A percentile compares a stretch with the other conserved stretches of the same genome.
phyloP scores from a whole-genome alignment of 1,140 invertebrate genomes.

The Macrobrachium nipponense region DNA sequence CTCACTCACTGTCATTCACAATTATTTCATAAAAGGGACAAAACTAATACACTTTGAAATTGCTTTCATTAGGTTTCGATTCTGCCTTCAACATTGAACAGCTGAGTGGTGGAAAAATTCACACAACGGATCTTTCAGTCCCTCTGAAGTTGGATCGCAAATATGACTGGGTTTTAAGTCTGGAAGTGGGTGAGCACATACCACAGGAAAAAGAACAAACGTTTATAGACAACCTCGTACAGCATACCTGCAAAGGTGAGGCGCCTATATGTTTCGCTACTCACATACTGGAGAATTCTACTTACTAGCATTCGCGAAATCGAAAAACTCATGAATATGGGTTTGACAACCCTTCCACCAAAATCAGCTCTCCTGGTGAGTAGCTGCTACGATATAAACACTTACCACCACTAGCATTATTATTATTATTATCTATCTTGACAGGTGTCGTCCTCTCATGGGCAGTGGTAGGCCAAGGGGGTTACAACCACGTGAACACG shows the following conservation, averaged over 20 bases:
- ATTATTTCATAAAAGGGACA: background rate
- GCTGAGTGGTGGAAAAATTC: background rate
- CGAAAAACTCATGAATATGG: no score
- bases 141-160: background rate
- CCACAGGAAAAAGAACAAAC: background rate
- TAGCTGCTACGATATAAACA: background rate
- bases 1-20: background rate
- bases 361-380: background rate
- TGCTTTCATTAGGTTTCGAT: background rate
- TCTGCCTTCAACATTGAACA: conserved; percentile 9
- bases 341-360: no score
- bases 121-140: background rate
- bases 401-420: no score
- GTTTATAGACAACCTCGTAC: background rate
- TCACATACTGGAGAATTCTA: no score
- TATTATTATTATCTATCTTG: background rate
- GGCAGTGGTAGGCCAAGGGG: conserved; percentile 43
- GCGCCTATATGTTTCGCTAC: background rate
- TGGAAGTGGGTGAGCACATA: conserved; percentile 34
- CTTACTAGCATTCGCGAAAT: no score
- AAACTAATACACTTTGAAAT: background rate
- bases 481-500: conserved; percentile 46
- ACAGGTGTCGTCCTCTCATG: conserved; percentile 54
- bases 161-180: conserved; percentile 25
- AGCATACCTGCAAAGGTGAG: conserved; percentile 18